These are phyloP conservation scores for Tachuris rubrigastra DNA, from an alignment of 2,113 vertebrate species.

Conservation along the genomic window DNA sequence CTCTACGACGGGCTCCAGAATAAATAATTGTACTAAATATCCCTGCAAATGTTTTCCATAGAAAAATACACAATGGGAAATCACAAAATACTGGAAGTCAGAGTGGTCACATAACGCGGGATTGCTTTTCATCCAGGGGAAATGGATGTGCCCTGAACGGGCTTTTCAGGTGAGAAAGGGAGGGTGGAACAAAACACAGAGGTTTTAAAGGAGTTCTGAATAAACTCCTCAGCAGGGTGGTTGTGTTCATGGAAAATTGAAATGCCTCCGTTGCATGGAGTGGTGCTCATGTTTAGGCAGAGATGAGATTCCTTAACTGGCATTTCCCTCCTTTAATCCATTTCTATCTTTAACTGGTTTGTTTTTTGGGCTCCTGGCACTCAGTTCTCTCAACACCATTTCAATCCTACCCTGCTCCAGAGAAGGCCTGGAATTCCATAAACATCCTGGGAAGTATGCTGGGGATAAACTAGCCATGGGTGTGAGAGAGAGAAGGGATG, in stretches of 20 bases:
- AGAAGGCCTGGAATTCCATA: constrained; percentile 59
- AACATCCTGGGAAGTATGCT: constrained; percentile 63
- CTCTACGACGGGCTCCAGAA: neutral
- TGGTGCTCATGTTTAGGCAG: neutral
- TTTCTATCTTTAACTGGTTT: neutral
- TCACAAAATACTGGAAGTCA: neutral
- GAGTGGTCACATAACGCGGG: neutral
- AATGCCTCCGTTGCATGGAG: neutral
- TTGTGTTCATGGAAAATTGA: neutral
- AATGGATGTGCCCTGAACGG: neutral
- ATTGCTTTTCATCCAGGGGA: neutral
- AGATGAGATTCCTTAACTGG: neutral
- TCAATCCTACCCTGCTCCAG: neutral
- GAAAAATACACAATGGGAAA: neutral
- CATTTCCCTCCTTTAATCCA: neutral
- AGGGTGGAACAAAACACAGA: neutral
- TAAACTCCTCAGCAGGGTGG: neutral
- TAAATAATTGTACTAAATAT: neutral
- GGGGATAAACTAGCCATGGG: constrained; percentile 75
- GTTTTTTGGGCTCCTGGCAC: neutral
- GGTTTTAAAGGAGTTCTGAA: neutral
- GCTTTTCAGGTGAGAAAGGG: neutral
- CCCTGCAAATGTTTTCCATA: neutral
- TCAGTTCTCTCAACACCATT: neutral
- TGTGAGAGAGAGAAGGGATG: constrained; percentile 50